Evolutionary conservation across 2,113 vertebrate species (phyloP), one percentile per base, ranked within the genome.

Genomic region (Pimephales promelas): DNA sequence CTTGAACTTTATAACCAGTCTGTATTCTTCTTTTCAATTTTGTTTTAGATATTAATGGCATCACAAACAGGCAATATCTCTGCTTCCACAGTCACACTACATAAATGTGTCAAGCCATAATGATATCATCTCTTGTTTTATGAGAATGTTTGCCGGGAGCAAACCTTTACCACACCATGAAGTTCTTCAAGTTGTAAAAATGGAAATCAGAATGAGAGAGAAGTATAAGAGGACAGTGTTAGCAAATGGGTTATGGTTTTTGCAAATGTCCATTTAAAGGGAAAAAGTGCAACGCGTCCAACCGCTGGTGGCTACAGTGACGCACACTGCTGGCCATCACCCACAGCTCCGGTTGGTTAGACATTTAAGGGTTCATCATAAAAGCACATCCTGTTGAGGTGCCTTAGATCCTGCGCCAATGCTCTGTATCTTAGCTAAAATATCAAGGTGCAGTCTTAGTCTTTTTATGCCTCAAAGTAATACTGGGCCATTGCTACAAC

Each of bases 391-490:
- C 26, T 78, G 79, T 73, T 66, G 20, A 68, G 24, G 36, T 40
- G 57, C 20, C 57, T 83, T 47, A 68, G 83, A 85, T 82, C 34
- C 78, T 59, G 18, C 26, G 83, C 83, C 86, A 87, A 49, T 40
- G 52, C 13, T 83, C 79, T 36, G 47, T 43, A 84, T 70, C 45
- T 74, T 64, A n/a, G 56, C 36, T 40, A 40, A 40, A 40, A 40
- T 40, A 40, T 40, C 7, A 40, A 40, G 36, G 36, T 40, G 36
- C 1, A 40, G 8, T 40, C 36, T 40, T 40, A 40, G 36, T 40
- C 26, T 10, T 81, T 79, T 73, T 73, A 74, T 74, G 49, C 13
- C 16, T 9, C 43, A 34, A 45, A 73, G n/a, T 20, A n/a, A 61
- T 3, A 54, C 26, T 54, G 47, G 14, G 28, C 22, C 24, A 75